Conservation (phyloP, 1,140 invertebrate species). For the Tetramorium alpestre region DNA sequence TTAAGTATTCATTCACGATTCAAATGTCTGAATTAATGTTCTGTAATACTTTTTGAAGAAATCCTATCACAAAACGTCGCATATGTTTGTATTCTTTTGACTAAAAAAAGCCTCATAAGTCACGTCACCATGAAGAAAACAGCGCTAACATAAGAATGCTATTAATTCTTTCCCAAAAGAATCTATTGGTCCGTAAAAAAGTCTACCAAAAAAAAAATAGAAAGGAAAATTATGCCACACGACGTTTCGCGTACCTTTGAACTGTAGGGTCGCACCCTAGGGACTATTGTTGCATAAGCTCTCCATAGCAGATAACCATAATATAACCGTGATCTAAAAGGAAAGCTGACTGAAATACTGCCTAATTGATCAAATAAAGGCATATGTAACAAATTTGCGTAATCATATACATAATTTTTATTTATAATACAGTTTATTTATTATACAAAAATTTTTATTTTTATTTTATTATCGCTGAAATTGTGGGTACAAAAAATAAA, state of each 20-base stretch:
- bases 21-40: constrained; percentile 55
- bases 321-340: constrained; percentile 62
- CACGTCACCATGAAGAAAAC: constrained; percentile 23
- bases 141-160: constrained; percentile 80
- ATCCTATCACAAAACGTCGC: constrained; percentile 61
- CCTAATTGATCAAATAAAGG: constrained; percentile 52
- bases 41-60: constrained; percentile 29
- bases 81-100: constrained; percentile 71
- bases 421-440: neutral
- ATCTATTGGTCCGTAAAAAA: constrained; percentile 83
- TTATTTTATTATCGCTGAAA: neutral
- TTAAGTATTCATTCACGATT: constrained; percentile 50
- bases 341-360: constrained; percentile 39
- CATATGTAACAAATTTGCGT: constrained; percentile 40
- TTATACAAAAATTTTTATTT: neutral
- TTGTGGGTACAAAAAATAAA: neutral
- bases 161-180: constrained; percentile 83
- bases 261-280: constrained; percentile 79
- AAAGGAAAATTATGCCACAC: constrained; percentile 69
- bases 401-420: too few species aligned
- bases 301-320: constrained; percentile 71
- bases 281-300: constrained; percentile 77
- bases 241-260: constrained; percentile 70
- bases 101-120: constrained; percentile 32
- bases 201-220: constrained; percentile 70